Base-by-base conservation (phyloP, 2,888 invertebrate genomes). In the Metacarcinus magister region DNA sequence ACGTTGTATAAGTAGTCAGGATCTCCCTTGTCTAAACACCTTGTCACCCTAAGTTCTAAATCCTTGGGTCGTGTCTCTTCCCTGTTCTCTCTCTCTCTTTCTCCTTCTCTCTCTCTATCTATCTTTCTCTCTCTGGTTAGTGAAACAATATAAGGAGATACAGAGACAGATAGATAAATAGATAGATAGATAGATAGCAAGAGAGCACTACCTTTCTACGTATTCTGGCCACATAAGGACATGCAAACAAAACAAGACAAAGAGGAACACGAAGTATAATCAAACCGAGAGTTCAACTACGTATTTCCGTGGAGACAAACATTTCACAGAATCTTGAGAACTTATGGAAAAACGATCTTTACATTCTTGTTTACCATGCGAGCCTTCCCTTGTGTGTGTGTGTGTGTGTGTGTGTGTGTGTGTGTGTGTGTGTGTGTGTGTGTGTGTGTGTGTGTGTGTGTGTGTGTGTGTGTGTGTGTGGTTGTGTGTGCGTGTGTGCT, bases 381-480 rank as follows among this genome's bases (percentile, higher is more conserved):
- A 67, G n/a, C 67, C 82, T 82, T 5, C 5, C 67, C 19, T 82
- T 32, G 32, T 32, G 0, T 82, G 7, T 67, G 67, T 67, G 67
- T 67, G 13, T n/a, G 90, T 90, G 39, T 39, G 39, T 90, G 39
- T 39, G 90, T 39, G 90, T 90, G 90, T 90, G 90, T 32, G 90
- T 39, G 39, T 90, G 90, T 90, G 90, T 92, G 44, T 92, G 92
- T 92, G 46, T 92, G 44, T 92, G 92, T 92, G 92, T 92, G 92
- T 92, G 92, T 92, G 44, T 92, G 92, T 92, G 46, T 92, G 92
- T 92, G 44, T 92, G 92, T 92, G 92, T 92, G 44, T 92, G 44
- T 92, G 92, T 92, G 92, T 92, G 92, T 92, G 44, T 90, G 39
- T 39, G 39, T 90, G 39, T 90, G 39, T 90, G 90, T 90, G 90